Conservation (phyloP, 2,113 vertebrate genomes). For the Osmerus eperlanus region DNA sequence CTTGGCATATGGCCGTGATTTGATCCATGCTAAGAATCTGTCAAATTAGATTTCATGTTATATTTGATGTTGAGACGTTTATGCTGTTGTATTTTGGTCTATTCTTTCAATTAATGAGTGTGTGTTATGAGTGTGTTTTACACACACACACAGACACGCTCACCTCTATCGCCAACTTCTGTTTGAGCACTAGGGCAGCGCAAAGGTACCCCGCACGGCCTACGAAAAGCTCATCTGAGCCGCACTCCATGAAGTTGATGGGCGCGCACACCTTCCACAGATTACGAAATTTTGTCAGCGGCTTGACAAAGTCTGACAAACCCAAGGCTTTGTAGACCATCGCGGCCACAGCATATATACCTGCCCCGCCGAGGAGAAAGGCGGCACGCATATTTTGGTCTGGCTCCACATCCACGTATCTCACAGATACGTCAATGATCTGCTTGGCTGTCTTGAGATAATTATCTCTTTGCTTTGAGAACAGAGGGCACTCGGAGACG, state of each 20-base stretch:
- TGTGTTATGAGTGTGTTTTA: not conserved
- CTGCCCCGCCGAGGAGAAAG: conserved; percentile 83
- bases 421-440: conserved; percentile 79
- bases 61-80: not conserved
- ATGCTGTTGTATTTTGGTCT: not conserved
- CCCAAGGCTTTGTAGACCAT: conserved; percentile 82
- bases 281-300: conserved; percentile 79
- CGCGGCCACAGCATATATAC: conserved; percentile 81
- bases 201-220: conserved; percentile 86
- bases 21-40: conserved; percentile 84
- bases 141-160: conserved; percentile 32
- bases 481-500: conserved; percentile 80
- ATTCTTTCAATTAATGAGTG: not conserved
- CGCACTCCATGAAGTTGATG: conserved; percentile 82
- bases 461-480: conserved; percentile 71
- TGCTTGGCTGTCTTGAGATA: conserved; percentile 80
- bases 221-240: conserved; percentile 88
- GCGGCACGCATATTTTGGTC: conserved; percentile 81
- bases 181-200: conserved; percentile 81
- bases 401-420: conserved; percentile 74
- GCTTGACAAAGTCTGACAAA: conserved; percentile 73
- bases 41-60: conserved; percentile 11
- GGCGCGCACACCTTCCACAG: conserved; percentile 80
- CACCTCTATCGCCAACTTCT: conserved; percentile 86
- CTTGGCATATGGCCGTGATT: conserved; percentile 84